Evolutionary conservation across 2,797 vertebrate species (phyloP).

Genomic region (Antrozous pallidus): DNA sequence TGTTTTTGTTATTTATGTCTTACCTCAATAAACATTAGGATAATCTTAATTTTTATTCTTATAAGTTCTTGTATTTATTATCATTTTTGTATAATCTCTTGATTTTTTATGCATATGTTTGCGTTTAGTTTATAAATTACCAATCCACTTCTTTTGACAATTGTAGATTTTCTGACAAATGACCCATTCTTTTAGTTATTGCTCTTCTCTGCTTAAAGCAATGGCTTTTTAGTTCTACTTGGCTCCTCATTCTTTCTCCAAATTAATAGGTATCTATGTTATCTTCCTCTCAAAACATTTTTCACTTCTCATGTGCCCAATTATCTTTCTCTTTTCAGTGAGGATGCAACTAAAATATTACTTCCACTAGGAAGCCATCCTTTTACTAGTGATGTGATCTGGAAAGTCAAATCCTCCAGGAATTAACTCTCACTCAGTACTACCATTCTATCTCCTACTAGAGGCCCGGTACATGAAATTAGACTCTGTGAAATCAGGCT

Average conservation of each 20-base stretch:
- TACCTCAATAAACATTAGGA: not conserved
- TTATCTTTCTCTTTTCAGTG: not conserved
- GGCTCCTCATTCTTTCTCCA: not conserved
- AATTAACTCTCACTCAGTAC: not conserved
- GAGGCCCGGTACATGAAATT: too few relatives aligned
- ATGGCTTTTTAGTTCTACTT: not conserved
- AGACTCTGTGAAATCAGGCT: too few relatives aligned
- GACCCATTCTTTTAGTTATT: not conserved
- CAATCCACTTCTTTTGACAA: not conserved
- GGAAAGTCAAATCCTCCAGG: not conserved
- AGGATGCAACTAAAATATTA: not conserved
- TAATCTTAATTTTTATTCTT: conserved; percentile 23
- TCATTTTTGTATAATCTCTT: not conserved
- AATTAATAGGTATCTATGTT: not conserved
- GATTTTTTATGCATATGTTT: not conserved
- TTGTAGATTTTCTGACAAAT: not conserved
- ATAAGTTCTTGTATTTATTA: not conserved
- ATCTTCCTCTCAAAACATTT: not conserved
- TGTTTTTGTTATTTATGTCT: conserved; percentile 43
- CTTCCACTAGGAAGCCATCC: not conserved
- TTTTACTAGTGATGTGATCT: not conserved
- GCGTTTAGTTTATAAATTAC: not conserved
- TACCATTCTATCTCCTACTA: not conserved
- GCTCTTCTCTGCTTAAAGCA: not conserved
- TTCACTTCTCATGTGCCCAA: not conserved